A percentile compares a stretch with the other conserved stretches of the same genome.
phyloP scores from a whole-genome alignment of 2,113 vertebrate species.

The Alosa alosa region DNA sequence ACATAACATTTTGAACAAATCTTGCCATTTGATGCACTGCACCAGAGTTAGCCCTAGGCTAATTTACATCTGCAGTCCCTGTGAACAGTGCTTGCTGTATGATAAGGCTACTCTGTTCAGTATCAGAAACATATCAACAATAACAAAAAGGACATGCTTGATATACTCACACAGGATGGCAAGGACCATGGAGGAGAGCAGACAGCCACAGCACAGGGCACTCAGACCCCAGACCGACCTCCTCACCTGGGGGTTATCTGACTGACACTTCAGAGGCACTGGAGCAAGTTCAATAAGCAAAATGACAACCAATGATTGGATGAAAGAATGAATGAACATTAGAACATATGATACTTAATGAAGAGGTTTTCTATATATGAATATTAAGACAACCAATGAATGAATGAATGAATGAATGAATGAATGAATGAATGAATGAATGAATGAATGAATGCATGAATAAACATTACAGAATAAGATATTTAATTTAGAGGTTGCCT shows the following conservation, averaged over 20 bases:
- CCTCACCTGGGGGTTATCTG: background rate
- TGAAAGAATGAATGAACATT: background rate
- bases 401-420: too few relatives aligned
- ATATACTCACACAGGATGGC: conserved; percentile 46
- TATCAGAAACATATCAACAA: background rate
- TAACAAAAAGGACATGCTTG: background rate
- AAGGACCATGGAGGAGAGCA: conserved; percentile 34
- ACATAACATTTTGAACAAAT: too few relatives aligned
- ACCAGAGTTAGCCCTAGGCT: too few relatives aligned
- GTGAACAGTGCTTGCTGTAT: too few relatives aligned
- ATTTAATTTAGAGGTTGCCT: too few relatives aligned
- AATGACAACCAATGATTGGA: background rate
- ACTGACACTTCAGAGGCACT: background rate
- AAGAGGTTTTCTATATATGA: too few relatives aligned
- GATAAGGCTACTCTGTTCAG: background rate
- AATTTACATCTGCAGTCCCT: too few relatives aligned
- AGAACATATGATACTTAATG: too few relatives aligned
- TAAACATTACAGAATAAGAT: background rate
- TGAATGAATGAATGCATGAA: background rate
- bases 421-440: background rate
- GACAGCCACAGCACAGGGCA: conserved; percentile 24
- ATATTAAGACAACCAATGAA: background rate
- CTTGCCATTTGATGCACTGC: too few relatives aligned
- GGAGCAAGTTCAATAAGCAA: background rate
- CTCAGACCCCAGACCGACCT: background rate